Evolutionary conservation across 2,888 invertebrate species (phyloP), one percentile per base, ranked within the genome.

Genomic region (Agriopis aurantiaria): DNA sequence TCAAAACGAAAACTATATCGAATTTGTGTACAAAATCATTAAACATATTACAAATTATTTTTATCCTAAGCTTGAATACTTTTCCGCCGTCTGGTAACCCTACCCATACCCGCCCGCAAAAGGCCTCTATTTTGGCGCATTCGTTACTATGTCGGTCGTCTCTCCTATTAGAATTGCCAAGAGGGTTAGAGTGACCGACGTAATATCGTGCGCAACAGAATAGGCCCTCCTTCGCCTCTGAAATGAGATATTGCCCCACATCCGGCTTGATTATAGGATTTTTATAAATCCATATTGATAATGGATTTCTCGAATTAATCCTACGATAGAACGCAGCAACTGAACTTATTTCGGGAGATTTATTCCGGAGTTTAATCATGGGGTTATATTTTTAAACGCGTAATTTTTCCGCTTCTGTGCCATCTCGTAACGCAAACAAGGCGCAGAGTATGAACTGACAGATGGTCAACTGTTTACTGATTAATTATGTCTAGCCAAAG

Each of bases 281-380:
- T 68, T 58, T 64, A 59, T 53, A 64, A 68, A 68, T 68, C 68
- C 48, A 68, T 59, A 68, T 68, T 68, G 63, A 64, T 63, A 59
- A 64, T 59, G 68, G 68, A 68, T 53, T 46, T 48, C 12, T 41
- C 10, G 17, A 41, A 56, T 65, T 51, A 57, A 41, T 57, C 17
- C 14, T 6, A 23, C 40, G 57, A 51, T 65, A 65, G 65, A 58
- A 65, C 40, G 53, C 9, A 48, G 48, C 55, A 46, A 46, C 43
- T 10, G 17, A 43, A 57, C 58, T 58, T 58, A 33, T 58, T 58
- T 58, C 12, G n/a, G 23, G 8, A 23, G 46, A 58, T 58, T 58
- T 58, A 33, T 58, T 0, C 12, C 4, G 46, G 46, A 46, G 46
- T 48, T 58, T 58, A 12, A 58, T 57, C 57, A 57, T 43, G 57